Evolutionary conservation across 2,888 invertebrate species (phyloP).

Genomic region (Ichneumoninae sp.): DNA sequence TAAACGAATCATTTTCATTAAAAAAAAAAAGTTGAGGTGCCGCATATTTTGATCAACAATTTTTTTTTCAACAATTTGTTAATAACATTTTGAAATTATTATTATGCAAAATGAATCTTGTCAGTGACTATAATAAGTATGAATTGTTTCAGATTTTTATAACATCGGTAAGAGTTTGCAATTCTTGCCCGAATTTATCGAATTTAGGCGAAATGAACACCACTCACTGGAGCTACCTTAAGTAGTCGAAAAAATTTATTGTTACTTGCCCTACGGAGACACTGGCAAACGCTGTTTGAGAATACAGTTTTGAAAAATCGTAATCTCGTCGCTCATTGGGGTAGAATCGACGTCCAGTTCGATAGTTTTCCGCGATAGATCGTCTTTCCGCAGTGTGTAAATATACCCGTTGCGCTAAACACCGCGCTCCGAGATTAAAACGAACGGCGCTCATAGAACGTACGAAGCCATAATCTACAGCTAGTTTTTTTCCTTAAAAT

Average conservation of each 20-base stretch:
- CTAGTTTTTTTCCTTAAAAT: conserved; percentile 67
- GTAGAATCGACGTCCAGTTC: not conserved
- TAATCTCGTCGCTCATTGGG: not conserved
- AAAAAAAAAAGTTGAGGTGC: too few species aligned
- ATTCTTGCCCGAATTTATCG: too few species aligned
- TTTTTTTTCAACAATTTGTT: too few species aligned
- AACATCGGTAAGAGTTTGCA: too few species aligned
- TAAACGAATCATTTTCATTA: too few species aligned
- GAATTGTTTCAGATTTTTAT: too few species aligned
- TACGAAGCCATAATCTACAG: conserved; percentile 67
- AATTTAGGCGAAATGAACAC: too few species aligned
- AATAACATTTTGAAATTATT: too few species aligned
- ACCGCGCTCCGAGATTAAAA: not conserved
- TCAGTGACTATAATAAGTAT: too few species aligned
- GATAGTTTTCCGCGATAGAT: conserved; percentile 3
- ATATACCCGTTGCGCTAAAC: not conserved
- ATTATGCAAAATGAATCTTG: too few species aligned
- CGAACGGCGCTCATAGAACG: conserved; percentile 31
- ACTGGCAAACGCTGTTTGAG: not conserved
- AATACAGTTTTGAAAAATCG: not conserved
- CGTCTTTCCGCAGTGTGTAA: conserved; percentile 1
- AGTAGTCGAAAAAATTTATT: not conserved
- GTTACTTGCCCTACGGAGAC: not conserved
- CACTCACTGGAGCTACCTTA: too few species aligned
- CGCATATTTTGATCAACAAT: too few species aligned